Evolutionary conservation across 2,888 invertebrate species (phyloP), one percentile per base, ranked within the genome.

Genomic region (Geophilus truncorum): DNA sequence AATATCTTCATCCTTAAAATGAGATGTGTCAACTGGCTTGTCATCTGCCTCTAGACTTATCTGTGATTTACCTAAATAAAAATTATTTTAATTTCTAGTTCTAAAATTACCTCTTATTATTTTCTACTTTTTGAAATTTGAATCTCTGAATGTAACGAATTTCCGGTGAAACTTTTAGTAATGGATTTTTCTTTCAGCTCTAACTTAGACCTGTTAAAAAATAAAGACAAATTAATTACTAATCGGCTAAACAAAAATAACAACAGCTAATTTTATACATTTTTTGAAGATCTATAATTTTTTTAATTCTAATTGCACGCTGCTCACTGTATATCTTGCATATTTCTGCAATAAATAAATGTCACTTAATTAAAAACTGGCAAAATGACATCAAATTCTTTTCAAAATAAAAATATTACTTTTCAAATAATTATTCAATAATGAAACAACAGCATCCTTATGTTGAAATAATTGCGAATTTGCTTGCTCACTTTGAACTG

Each of bases 301-400:
- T 90, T 86, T 96, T 95, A 0, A 96, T 93, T 82, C 96, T 88
- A 81, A 96, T 90, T 0, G 95, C 95, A 87, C 93, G 94, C 83
- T 96, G 92, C 87, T 96, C 94, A 80, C 94, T 92, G 86, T 95
- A 96, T 81, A 95, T 92, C 86, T 93, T 93, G 84, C 95, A 94
- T 0, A 97, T 94, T 82, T 90, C 90, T 88, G 84, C n/a, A 75
- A 70, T 78, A 36, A 32, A 80, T 76, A 80, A 76, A 34, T 80
- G 78, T 18, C 9, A 9, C 1, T 4, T 7, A 23, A 45, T 21
- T 78, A 4, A 77, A 36, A n/a, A n/a, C n/a, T n/a, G n/a, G n/a
- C n/a, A n/a, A n/a, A n/a, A n/a, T n/a, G n/a, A n/a, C n/a, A n/a
- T n/a, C n/a, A n/a, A n/a, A n/a, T n/a, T n/a, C n/a, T n/a, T n/a